Evolutionary conservation across 2,888 invertebrate species (phyloP).

Genomic region (Morpho deidamia): DNA sequence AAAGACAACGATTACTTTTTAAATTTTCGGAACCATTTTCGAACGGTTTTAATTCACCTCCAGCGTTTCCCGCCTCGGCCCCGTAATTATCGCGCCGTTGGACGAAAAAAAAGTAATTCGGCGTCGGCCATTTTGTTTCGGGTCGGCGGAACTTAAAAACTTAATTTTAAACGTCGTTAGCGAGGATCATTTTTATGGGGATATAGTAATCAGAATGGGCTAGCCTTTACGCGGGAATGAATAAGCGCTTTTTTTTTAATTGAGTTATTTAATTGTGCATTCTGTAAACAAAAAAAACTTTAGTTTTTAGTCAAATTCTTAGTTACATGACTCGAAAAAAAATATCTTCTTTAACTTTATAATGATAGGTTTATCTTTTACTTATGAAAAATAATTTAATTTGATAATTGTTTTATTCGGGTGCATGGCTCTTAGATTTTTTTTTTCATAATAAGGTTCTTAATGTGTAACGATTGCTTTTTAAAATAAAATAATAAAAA

Average conservation of each 20-base stretch:
- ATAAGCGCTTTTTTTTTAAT: neutral
- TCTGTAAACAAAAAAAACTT: too few relatives aligned
- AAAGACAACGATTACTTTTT: conserved; percentile 22
- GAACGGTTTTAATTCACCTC: conserved; percentile 25
- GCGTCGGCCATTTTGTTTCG: conserved; percentile 42
- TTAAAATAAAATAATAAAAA: too few relatives aligned
- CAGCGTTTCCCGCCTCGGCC: conserved; percentile 32
- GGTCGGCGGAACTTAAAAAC: conserved; percentile 48
- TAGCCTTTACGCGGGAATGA: conserved; percentile 10
- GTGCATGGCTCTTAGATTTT: too few relatives aligned
- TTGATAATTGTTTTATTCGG: too few relatives aligned
- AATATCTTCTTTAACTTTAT: too few relatives aligned
- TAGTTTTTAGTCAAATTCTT: too few relatives aligned
- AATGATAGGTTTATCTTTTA: too few relatives aligned
- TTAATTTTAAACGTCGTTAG: conserved; percentile 53
- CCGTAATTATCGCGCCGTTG: conserved; percentile 34
- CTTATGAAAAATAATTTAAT: too few relatives aligned
- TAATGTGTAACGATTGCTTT: too few relatives aligned
- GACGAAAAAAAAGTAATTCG: conserved; percentile 33
- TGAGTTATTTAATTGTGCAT: conserved; percentile 1
- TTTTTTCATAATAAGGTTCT: too few relatives aligned
- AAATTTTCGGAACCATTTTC: conserved; percentile 25
- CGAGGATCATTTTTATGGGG: conserved; percentile 31
- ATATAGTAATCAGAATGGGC: conserved; percentile 29
- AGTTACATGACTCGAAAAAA: too few relatives aligned